A percentile compares a stretch with the other conserved stretches of the same genome.
Evolutionary conservation across 2,888 invertebrate genomes (phyloP).

Genomic region (Morpho deidamia): DNA sequence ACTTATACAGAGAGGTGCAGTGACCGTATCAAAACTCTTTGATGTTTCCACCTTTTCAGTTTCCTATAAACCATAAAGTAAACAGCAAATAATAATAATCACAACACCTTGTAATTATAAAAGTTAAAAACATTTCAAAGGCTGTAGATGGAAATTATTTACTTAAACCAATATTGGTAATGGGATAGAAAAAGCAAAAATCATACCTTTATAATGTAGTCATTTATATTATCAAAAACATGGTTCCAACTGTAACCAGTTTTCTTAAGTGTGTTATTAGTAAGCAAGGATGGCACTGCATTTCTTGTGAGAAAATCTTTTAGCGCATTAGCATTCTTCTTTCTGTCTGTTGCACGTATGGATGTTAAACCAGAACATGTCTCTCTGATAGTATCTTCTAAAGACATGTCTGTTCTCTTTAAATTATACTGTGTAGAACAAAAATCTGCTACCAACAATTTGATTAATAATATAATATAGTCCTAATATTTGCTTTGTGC

Average conservation of each 20-base stretch:
- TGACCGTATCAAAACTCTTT: constrained; percentile 55
- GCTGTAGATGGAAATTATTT: too few relatives aligned
- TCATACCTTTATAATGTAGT: constrained; percentile 60
- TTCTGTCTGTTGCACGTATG: constrained; percentile 59
- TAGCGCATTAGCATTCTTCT: constrained; percentile 61
- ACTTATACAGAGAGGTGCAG: constrained; percentile 49
- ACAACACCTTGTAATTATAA: too few relatives aligned
- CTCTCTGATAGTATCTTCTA: constrained; percentile 54
- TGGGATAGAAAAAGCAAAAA: too few relatives aligned
- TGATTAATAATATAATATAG: too few relatives aligned
- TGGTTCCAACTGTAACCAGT: constrained; percentile 62
- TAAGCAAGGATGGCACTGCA: constrained; percentile 53
- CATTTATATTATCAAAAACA: constrained; percentile 60
- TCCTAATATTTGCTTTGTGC: too few relatives aligned
- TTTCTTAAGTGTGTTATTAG: constrained; percentile 51
- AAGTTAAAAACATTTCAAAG: too few relatives aligned
- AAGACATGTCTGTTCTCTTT: constrained; percentile 38
- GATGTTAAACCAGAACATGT: constrained; percentile 54
- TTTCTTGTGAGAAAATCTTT: constrained; percentile 60
- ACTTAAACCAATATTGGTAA: too few relatives aligned
- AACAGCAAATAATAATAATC: too few relatives aligned
- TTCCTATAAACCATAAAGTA: constrained; percentile 50
- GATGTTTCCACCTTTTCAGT: constrained; percentile 67
- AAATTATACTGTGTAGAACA: too few relatives aligned
- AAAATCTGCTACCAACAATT: too few relatives aligned